Evolutionary conservation across 1,140 invertebrate species (phyloP), one percentile per base, ranked within the genome.

Genomic region (Drusus annulatus): DNA sequence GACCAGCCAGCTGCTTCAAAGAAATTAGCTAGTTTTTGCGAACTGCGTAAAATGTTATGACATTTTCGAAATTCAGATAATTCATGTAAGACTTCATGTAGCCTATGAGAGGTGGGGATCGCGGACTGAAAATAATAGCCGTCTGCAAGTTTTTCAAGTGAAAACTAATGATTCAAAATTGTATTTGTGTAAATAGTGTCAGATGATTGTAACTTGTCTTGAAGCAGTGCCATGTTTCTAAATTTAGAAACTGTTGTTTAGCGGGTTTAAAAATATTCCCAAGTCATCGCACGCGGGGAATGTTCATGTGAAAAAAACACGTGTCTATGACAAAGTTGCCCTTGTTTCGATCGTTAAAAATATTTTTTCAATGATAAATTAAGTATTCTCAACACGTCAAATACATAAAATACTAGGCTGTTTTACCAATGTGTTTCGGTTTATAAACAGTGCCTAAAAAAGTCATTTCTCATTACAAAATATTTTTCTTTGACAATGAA

Each of bases 191-290:
- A 36, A 36, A 36, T 36, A 36, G 5, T 36, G 31, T 36, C 31
- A n/a, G 16, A 19, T 56, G 52, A 17, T 56, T 62, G 21, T 62
- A 21, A 19, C 58, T 62, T 62, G 58, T n/a, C 58, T 62, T 69
- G 10, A 23, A 45, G 28, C 65, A 69, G n/a, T 69, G 65, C n/a
- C n/a, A 69, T 17, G 36, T 25, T 7, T 69, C 36, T 69, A 69
- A 69, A 69, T 19, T 69, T 21, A 13, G 65, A 69, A 17, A 31
- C 13, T 45, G 65, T 69, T 69, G 65, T 69, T 50, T 7, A 17
- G 31, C 21, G 1, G 13, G n/a, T 62, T 21, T 62, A 62, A 62
- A 62, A 25, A 62, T 62, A 25, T 21, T 62, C 23, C n/a, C 21
- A 62, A 62, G 58, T 62, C 58, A 62, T 56, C 52, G 52, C 52